Conservation (phyloP, 2,797 vertebrate genomes). For the Tokudaia tokunoshimensis region DNA sequence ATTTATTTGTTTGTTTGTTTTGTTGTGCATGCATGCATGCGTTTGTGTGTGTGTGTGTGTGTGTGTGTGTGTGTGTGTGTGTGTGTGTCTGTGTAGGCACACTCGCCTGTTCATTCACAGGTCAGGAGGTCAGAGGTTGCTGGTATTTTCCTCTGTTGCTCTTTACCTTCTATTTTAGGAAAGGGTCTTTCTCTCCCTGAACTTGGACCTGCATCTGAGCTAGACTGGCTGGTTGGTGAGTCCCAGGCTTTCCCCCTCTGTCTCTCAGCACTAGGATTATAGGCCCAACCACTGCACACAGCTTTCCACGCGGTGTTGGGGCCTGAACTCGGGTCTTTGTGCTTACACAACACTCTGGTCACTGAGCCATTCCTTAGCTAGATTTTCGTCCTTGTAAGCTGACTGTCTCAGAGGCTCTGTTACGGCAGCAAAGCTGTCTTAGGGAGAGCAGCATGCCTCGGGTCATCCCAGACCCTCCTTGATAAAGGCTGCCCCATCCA, state of each 20-base stretch:
- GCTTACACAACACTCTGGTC: background rate
- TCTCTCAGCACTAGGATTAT: background rate
- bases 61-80: background rate
- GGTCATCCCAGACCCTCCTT: background rate
- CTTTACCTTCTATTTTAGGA: background rate
- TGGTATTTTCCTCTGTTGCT: background rate
- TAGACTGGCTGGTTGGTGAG: background rate
- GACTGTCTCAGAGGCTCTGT: background rate
- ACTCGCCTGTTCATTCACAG: no score
- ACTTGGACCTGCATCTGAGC: background rate
- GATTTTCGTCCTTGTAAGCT: no score
- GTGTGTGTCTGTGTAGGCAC: no score
- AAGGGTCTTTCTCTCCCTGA: no score
- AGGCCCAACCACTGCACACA: background rate
- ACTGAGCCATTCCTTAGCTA: background rate
- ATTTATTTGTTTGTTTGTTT: background rate
- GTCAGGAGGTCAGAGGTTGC: background rate
- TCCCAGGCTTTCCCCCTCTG: background rate
- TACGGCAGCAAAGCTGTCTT: background rate
- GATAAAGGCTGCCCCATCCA: background rate
- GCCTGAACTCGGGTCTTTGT: background rate
- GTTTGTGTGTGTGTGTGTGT: background rate
- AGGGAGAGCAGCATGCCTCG: background rate
- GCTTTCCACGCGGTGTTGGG: no score
- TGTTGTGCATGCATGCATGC: background rate